Percentiles rank a stretch among this genome's conserved stretches.
These are phyloP conservation scores for Melieria crassipennis DNA, from an alignment of 2,888 invertebrate genomes.

Conservation along the genomic window DNA sequence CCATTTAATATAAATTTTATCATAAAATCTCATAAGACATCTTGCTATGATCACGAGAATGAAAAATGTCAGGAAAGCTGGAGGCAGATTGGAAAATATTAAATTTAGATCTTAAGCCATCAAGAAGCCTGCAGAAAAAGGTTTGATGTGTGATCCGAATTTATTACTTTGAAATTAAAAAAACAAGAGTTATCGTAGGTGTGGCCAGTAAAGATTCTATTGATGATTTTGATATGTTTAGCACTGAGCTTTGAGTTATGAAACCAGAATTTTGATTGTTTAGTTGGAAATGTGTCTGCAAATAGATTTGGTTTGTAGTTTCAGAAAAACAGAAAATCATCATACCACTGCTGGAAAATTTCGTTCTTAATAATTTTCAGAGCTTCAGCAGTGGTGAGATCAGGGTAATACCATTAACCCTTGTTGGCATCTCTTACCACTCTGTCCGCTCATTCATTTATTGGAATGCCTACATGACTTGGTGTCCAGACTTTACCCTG, in stretches of 20 bases:
- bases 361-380: neutral
- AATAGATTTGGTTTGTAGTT: neutral
- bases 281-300: neutral
- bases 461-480: neutral
- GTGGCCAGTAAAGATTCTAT: neutral
- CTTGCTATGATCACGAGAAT: too few species aligned
- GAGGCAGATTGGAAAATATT: too few species aligned
- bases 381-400: neutral
- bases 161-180: too few species aligned
- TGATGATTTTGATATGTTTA: neutral
- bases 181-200: too few species aligned
- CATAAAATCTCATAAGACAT: too few species aligned
- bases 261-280: neutral
- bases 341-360: neutral
- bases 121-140: too few species aligned
- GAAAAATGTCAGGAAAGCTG: too few species aligned
- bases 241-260: neutral
- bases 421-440: neutral
- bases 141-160: too few species aligned
- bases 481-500: neutral
- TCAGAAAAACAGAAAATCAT: neutral
- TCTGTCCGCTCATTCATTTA: constrained; percentile 7
- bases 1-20: too few species aligned
- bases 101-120: too few species aligned
- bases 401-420: too few species aligned